These are phyloP conservation scores for Erythrocebus patas DNA, from an alignment of 2,113 vertebrate species.

Conservation along the genomic window DNA sequence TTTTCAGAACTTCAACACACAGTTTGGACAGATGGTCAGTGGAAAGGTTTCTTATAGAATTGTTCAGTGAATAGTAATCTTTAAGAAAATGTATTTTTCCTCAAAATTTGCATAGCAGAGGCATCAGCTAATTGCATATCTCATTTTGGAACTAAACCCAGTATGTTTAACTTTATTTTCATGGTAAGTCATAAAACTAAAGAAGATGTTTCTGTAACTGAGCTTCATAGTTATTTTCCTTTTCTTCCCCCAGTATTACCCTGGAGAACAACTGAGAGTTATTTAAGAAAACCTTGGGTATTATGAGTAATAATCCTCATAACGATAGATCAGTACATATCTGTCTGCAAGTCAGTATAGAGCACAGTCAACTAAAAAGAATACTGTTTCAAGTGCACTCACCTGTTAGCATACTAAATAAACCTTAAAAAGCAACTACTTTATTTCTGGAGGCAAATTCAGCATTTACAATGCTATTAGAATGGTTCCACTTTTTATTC, in stretches of 20 bases:
- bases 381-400: not conserved
- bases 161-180: slow-evolving; percentile 15
- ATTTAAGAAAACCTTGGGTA: not conserved
- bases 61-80: slow-evolving; percentile 28
- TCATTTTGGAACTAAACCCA: not conserved
- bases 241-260: not conserved
- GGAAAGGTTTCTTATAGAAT: slow-evolving; percentile 62
- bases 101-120: not conserved
- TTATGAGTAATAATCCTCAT: not conserved
- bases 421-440: not conserved
- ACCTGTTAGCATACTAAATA: not conserved
- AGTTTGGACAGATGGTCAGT: slow-evolving; percentile 74
- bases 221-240: not conserved
- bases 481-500: not conserved
- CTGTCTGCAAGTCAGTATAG: not conserved
- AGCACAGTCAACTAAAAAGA: not conserved
- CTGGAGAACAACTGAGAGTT: not conserved
- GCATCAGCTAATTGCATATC: not conserved
- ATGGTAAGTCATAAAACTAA: not conserved
- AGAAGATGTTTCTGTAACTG: slow-evolving; percentile 9
- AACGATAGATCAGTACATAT: not conserved
- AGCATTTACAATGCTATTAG: not conserved
- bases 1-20: slow-evolving; percentile 63
- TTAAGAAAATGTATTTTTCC: slow-evolving; percentile 1
- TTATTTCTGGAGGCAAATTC: not conserved